These are phyloP conservation scores for Paraplagusia blochii DNA, from an alignment of 2,113 vertebrate genomes.

Conservation along the genomic window DNA sequence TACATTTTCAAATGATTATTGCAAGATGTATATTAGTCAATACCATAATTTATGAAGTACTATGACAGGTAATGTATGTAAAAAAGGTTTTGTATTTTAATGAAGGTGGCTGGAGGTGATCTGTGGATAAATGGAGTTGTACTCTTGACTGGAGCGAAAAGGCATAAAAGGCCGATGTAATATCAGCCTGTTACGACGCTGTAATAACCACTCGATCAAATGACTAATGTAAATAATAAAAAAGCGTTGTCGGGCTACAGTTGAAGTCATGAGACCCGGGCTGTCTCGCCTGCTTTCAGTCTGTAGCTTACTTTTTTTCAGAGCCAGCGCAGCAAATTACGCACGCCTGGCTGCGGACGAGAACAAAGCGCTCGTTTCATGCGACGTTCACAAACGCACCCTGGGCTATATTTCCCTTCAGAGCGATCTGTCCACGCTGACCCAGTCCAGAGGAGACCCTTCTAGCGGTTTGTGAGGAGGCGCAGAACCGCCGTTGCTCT, in stretches of 20 bases:
- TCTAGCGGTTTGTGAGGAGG: background rate
- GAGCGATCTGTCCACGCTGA: background rate
- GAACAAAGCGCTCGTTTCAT: constrained; percentile 75
- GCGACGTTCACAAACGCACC: constrained; percentile 59
- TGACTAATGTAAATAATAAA: constrained; percentile 25
- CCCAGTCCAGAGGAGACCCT: background rate
- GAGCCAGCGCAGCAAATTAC: constrained; percentile 55
- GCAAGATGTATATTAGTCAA: no score
- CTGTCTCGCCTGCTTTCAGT: constrained; percentile 43
- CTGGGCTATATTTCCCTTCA: constrained; percentile 5
- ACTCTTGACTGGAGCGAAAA: background rate
- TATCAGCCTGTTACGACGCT: background rate
- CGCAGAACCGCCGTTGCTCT: background rate
- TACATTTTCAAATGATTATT: no score
- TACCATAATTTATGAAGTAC: no score
- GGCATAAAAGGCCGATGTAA: background rate
- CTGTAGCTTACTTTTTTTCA: constrained; percentile 57
- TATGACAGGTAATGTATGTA: no score
- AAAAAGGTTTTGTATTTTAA: no score
- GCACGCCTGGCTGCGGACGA: constrained; percentile 66
- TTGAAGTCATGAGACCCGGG: constrained; percentile 55
- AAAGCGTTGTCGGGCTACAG: constrained; percentile 16
- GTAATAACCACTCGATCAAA: constrained; percentile 16
- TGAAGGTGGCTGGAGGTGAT: no score
- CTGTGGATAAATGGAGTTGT: no score